These are phyloP conservation scores for Procambarus virginalis DNA, from an alignment of 1,140 invertebrate genomes.

Conservation along the genomic window DNA sequence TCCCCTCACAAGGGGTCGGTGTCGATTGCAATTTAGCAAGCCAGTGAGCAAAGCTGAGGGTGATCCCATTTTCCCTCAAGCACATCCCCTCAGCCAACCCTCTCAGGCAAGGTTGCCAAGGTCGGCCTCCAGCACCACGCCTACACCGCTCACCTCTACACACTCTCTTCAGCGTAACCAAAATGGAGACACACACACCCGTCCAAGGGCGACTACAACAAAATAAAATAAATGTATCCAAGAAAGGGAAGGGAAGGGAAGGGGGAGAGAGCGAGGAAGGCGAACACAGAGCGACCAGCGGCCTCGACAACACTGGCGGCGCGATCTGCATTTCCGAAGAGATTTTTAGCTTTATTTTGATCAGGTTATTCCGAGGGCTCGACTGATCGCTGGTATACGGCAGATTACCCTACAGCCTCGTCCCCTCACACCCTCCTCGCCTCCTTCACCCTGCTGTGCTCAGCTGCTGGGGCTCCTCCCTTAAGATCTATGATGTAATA, in stretches of 20 bases:
- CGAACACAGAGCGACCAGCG: too few relatives aligned
- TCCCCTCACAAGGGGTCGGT: constrained; percentile 38
- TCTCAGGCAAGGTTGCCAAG: background rate
- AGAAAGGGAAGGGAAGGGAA: too few relatives aligned
- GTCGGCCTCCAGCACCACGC: background rate
- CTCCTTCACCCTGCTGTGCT: too few relatives aligned
- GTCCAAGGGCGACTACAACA: too few relatives aligned
- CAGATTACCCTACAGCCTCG: background rate
- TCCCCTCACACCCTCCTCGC: too few relatives aligned
- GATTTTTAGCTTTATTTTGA: constrained; percentile 48
- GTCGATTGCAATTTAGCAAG: constrained; percentile 61
- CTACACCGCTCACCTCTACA: background rate
- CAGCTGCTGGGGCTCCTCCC: too few relatives aligned
- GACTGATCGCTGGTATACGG: constrained; percentile 11
- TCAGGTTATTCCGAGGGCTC: constrained; percentile 30
- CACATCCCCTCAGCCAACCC: constrained; percentile 3
- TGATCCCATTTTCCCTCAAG: constrained; percentile 59
- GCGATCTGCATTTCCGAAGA: constrained; percentile 50
- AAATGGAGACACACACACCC: too few relatives aligned
- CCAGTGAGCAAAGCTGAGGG: constrained; percentile 54
- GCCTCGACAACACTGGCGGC: too few relatives aligned
- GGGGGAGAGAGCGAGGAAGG: too few relatives aligned
- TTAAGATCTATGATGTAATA: too few relatives aligned
- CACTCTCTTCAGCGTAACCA: background rate
- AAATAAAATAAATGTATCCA: too few relatives aligned